Evolutionary conservation across 2,113 vertebrate species (phyloP).

Genomic region (Leiothrix lutea): DNA sequence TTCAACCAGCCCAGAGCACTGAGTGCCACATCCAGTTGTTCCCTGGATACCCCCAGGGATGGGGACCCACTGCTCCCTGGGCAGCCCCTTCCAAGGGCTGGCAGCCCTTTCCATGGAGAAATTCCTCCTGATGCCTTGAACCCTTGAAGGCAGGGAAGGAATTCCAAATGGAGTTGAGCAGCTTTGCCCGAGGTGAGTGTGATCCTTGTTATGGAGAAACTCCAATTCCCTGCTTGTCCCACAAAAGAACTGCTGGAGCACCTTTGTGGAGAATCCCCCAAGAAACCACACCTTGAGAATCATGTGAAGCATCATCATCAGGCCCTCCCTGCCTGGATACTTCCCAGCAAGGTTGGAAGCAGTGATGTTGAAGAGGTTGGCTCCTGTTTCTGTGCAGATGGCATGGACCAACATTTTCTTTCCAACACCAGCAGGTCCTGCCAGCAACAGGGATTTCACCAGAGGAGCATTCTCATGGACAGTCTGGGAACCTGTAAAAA

Average conservation of each 20-base stretch:
- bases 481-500: constrained; percentile 74
- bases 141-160: not conserved
- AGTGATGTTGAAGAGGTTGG: constrained; percentile 84
- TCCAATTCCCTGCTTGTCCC: not conserved
- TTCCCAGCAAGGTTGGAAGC: constrained; percentile 73
- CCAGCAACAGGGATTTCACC: constrained; percentile 79
- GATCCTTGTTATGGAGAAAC: not conserved
- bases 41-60: not conserved
- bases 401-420: constrained; percentile 86
- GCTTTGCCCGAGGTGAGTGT: not conserved
- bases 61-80: not conserved
- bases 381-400: constrained; percentile 84
- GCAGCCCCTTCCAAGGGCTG: not conserved
- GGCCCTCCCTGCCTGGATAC: constrained; percentile 70
- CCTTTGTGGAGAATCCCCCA: not conserved
- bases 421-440: constrained; percentile 79
- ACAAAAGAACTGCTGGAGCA: not conserved
- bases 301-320: constrained; percentile 80
- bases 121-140: not conserved
- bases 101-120: not conserved
- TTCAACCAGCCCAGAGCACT: not conserved
- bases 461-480: constrained; percentile 81
- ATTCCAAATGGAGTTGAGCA: not conserved
- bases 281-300: constrained; percentile 77
- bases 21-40: rapidly evolving